These are phyloP conservation scores for Chiroxiphia lanceolata DNA, from an alignment of 2,797 vertebrate species.

Conservation along the genomic window DNA sequence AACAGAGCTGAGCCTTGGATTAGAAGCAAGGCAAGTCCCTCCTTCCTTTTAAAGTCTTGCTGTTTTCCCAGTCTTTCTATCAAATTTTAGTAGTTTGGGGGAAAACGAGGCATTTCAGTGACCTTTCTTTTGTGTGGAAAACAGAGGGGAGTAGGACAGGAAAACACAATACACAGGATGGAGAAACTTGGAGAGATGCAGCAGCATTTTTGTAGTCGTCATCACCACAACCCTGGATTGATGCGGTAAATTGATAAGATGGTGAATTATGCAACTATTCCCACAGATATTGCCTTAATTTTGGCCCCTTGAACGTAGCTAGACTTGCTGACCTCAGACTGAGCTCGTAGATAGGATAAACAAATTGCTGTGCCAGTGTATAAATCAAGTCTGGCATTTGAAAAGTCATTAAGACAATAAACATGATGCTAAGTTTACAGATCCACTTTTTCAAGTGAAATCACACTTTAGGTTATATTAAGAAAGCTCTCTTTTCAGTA, in stretches of 20 bases:
- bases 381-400: constrained; percentile 1
- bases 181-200: neutral
- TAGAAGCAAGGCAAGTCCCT: neutral
- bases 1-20: neutral
- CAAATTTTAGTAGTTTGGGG: neutral
- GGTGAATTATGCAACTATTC: neutral
- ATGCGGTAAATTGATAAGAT: constrained; percentile 43
- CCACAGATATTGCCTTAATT: neutral
- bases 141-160: constrained; percentile 14
- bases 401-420: constrained; percentile 58
- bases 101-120: neutral
- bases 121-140: neutral
- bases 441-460: constrained; percentile 44
- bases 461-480: constrained; percentile 40
- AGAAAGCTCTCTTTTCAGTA: constrained; percentile 26
- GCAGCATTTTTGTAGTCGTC: neutral
- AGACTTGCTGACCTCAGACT: constrained; percentile 19
- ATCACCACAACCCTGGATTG: neutral
- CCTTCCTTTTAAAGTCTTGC: neutral
- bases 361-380: neutral
- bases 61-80: neutral
- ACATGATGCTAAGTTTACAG: constrained; percentile 40
- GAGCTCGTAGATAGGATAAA: constrained; percentile 22
- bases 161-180: constrained; percentile 1
- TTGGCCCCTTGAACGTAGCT: neutral